phyloP scores from a whole-genome alignment of 2,888 invertebrate species.

The Nycteola revayana region DNA sequence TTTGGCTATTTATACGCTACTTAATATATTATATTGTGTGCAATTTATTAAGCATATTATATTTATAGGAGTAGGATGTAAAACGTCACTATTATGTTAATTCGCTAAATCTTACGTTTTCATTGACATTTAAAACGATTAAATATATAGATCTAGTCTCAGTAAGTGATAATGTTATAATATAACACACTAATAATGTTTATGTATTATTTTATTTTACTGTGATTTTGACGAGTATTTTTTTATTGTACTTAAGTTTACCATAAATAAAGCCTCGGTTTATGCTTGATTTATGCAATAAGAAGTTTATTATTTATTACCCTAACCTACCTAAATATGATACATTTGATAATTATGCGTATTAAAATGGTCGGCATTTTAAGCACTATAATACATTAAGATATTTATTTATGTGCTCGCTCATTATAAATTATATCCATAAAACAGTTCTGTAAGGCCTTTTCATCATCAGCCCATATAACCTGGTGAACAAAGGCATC shows the following conservation, averaged over 20 bases:
- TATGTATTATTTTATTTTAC: conserved; percentile 15
- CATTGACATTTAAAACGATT: conserved; percentile 1
- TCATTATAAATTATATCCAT: no score
- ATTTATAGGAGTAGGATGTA: neutral
- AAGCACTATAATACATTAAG: no score
- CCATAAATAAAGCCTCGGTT: conserved; percentile 24
- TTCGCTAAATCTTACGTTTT: conserved; percentile 9
- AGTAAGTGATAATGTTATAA: conserved; percentile 37
- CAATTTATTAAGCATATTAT: neutral
- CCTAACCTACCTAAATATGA: no score
- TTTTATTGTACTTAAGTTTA: conserved; percentile 30
- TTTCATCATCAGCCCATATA: no score
- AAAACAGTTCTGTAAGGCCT: no score
- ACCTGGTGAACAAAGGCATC: no score
- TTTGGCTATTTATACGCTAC: no score
- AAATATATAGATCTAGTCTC: conserved; percentile 30
- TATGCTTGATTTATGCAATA: conserved; percentile 23
- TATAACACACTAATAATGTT: conserved; percentile 10
- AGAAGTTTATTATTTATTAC: no score
- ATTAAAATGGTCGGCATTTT: no score
- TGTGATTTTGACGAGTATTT: conserved; percentile 32
- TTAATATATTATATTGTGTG: neutral
- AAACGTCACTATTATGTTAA: neutral
- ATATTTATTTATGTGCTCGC: no score
- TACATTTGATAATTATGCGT: no score